Evolutionary conservation across 2,888 invertebrate genomes (phyloP).

Genomic region (Ennomos erosarius): DNA sequence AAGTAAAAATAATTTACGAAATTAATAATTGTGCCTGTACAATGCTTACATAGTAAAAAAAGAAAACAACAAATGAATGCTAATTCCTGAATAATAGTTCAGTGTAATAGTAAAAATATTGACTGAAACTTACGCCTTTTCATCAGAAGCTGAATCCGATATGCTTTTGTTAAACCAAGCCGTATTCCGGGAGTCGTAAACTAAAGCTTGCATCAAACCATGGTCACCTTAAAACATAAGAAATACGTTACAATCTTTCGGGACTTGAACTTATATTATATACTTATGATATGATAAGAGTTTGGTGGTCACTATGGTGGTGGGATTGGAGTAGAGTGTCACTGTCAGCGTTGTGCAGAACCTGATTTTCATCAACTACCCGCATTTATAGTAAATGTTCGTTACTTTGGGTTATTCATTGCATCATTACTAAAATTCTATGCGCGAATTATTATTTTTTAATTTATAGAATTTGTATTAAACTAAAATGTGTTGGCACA

Average conservation of each 20-base stretch:
- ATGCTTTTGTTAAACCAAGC: constrained; percentile 93
- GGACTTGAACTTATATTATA: no score
- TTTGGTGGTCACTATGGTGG: no score
- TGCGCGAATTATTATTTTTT: not conserved
- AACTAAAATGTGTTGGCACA: no score
- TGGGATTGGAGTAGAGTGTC: no score
- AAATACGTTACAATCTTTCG: not conserved
- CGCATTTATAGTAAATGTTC: not conserved
- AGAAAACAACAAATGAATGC: no score
- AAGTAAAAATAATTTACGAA: constrained; percentile 60
- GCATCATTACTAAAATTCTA: no score
- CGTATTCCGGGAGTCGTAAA: constrained; percentile 95
- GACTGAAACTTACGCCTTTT: constrained; percentile 78
- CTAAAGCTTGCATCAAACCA: constrained; percentile 92
- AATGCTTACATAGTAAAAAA: not conserved
- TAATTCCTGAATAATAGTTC: no score
- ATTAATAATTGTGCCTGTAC: constrained; percentile 25
- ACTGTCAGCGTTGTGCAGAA: no score
- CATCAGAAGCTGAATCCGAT: constrained; percentile 89
- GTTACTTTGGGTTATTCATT: not conserved
- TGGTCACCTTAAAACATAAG: constrained; percentile 88
- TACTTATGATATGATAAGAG: no score
- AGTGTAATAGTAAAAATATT: not conserved
- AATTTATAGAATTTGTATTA: not conserved
- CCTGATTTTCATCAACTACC: no score